Conservation (phyloP, 2,113 vertebrate genomes). For the Acinonyx jubatus region DNA sequence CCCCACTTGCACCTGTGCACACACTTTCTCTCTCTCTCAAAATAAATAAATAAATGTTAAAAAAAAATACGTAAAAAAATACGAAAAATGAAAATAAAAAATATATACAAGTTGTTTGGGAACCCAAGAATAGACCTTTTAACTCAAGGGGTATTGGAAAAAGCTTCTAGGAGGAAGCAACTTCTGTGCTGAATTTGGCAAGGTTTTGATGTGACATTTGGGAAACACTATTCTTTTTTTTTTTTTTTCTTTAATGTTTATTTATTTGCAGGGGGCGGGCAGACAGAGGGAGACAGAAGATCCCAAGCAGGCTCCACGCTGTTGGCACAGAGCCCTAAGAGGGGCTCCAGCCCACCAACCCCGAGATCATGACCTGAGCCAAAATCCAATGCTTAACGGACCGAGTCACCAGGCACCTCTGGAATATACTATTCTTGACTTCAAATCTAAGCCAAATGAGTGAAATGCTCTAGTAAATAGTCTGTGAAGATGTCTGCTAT, state of each 20-base stretch:
- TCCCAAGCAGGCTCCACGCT: too few relatives aligned
- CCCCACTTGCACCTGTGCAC: too few relatives aligned
- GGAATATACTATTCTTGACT: not conserved
- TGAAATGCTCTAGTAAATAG: not conserved
- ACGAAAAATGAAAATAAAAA: not conserved
- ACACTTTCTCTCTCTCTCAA: too few relatives aligned
- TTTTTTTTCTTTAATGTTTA: too few relatives aligned
- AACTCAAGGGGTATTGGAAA: not conserved
- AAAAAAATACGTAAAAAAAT: not conserved
- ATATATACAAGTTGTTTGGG: not conserved
- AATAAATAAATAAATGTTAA: not conserved
- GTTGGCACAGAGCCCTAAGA: too few relatives aligned
- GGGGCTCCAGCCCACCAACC: too few relatives aligned
- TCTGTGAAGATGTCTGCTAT: not conserved
- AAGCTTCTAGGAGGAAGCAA: not conserved
- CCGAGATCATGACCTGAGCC: too few relatives aligned
- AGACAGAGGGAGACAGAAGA: too few relatives aligned
- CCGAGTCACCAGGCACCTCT: not conserved
- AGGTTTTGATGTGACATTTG: not conserved
- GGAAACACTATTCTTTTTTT: not conserved
- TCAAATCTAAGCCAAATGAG: not conserved
- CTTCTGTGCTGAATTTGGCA: not conserved
- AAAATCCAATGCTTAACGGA: too few relatives aligned
- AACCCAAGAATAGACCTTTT: not conserved
- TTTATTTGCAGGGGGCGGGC: too few relatives aligned